phyloP scores from a whole-genome alignment of 2,113 vertebrate genomes.

The Picathartes gymnocephalus region DNA sequence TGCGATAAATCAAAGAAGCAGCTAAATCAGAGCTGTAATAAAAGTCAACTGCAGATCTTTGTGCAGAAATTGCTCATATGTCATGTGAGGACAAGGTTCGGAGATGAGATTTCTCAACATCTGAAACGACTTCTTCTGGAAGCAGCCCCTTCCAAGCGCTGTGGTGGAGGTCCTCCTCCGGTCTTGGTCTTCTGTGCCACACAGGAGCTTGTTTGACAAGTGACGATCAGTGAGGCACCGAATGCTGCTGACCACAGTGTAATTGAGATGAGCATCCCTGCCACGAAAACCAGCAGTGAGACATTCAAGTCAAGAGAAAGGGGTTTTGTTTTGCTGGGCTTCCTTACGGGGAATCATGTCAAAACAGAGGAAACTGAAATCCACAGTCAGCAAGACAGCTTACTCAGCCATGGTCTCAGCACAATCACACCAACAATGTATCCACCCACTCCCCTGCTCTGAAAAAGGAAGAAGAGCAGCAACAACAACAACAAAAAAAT shows the following conservation, averaged over 20 bases:
- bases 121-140: conserved; percentile 31
- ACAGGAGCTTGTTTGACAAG: conserved; percentile 30
- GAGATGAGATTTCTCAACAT: conserved; percentile 46
- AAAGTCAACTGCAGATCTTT: conserved; percentile 55
- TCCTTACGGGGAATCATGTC: conserved; percentile 9
- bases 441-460: not conserved
- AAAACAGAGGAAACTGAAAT: conserved; percentile 43
- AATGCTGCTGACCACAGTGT: conserved; percentile 1
- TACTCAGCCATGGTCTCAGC: not conserved
- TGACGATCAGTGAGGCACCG: not conserved
- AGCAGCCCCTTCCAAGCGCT: conserved; percentile 10
- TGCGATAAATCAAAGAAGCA: conserved; percentile 51
- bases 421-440: not conserved
- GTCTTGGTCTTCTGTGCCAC: conserved; percentile 10
- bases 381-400: conserved; percentile 5
- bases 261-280: conserved; percentile 19
- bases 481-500: not conserved
- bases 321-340: not conserved
- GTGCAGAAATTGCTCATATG: conserved; percentile 41
- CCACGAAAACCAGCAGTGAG: not conserved
- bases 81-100: conserved; percentile 46
- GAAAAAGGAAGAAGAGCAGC: not conserved
- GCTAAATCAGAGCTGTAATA: conserved; percentile 50
- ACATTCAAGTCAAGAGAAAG: conserved; percentile 16
- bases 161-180: not conserved